phyloP scores from a whole-genome alignment of 2,113 vertebrate species.

The Serinus canaria region DNA sequence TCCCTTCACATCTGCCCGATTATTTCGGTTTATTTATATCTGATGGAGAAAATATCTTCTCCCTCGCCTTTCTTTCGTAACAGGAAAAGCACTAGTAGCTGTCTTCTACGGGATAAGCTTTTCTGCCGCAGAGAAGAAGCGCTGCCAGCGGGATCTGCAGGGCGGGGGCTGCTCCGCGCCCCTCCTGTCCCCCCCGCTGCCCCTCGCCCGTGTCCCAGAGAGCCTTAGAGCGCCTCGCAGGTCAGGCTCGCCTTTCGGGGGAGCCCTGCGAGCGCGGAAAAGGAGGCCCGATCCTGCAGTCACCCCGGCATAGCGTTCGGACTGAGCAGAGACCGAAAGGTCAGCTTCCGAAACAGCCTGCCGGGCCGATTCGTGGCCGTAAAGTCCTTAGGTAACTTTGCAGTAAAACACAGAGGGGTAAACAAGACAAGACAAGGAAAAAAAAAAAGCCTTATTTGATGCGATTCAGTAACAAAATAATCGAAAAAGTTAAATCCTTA shows the following conservation, averaged over 20 bases:
- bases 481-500: neutral
- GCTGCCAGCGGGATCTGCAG: neutral
- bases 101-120: neutral
- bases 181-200: neutral
- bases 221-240: neutral
- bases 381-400: constrained; percentile 40
- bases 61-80: neutral
- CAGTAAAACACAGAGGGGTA: neutral
- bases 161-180: neutral
- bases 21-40: constrained; percentile 26
- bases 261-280: neutral
- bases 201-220: neutral
- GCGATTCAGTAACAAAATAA: neutral
- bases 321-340: neutral
- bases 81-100: neutral
- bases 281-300: neutral
- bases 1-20: neutral
- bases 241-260: neutral
- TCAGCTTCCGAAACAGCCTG: neutral
- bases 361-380: neutral
- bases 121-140: neutral
- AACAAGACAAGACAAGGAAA: fast-evolving
- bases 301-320: neutral
- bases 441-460: neutral
- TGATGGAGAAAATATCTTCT: neutral